Evolutionary conservation across 1,140 invertebrate genomes (phyloP), one percentile per base, ranked within the genome.

Genomic region (Pseudomyrmex concolor): DNA sequence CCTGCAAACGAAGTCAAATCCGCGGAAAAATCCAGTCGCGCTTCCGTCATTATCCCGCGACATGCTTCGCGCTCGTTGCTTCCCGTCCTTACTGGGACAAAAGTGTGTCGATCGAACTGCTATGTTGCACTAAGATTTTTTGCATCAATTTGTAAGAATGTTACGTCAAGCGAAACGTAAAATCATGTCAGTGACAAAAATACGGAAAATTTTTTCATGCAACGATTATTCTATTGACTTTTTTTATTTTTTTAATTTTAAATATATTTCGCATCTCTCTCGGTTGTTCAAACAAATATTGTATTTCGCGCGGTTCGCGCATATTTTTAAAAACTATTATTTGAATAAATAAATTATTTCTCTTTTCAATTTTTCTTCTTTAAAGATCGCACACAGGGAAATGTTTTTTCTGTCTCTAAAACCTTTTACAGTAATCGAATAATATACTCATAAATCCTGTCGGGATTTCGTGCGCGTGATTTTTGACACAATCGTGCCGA

Each of bases 41-140:
- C 19, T 60, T 74, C 25, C 13, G 1, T 13, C 17, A 17, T 66
- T 60, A 48, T 55, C 4, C 45, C 22, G 9, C 2, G 17, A 25
- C 4, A 60, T 22, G 12, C 15, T 34, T 25, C 43, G 34, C 15
- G 0, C 19, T 22, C 17, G 17, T 54, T 13, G 4, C 45, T 0
- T 9, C 12, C 48, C 12, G 62, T 45, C 25, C 50, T 2, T 22
- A 57, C 9, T 7, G 55, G 8, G 25, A 19, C 62, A 13, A 13
- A 55, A 34, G 19, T 43, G 25, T 45, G 45, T 50, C 60, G 81
- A 87, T 71, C 64, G 77, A 87, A 87, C 71, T 80, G 84, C 86
- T 54, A 50, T 83, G 62, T 55, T 34, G 34, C 7, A 34, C 34
- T 34, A 34, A 7, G 34, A 34, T 7, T 34, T 34, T 34, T 34